Evolutionary conservation across 1,140 invertebrate genomes (phyloP).

Genomic region (Wiebesia pumilae): DNA sequence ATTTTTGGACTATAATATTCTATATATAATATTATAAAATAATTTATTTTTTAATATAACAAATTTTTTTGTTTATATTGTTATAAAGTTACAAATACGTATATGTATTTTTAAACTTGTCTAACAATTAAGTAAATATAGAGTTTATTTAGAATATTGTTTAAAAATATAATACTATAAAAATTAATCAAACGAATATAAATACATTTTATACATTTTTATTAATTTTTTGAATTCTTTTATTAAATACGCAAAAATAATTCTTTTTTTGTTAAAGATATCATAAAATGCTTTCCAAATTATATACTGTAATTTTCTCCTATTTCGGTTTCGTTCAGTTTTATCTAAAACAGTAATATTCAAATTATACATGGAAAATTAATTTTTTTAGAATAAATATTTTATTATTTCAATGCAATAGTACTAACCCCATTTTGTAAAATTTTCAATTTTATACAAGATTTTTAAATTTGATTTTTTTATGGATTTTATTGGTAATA

Average conservation of each 20-base stretch:
- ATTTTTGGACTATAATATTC: no score
- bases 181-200: no score
- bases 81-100: no score
- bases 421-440: conserved; percentile 23
- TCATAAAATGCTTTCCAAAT: conserved; percentile 26
- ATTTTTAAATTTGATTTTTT: conserved; percentile 1
- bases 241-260: conserved; percentile 15
- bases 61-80: no score
- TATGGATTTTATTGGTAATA: neutral
- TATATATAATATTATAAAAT: no score
- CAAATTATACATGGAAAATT: neutral
- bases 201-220: neutral
- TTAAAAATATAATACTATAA: neutral
- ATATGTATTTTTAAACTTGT: no score
- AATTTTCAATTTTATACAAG: conserved; percentile 4
- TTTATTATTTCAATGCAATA: neutral
- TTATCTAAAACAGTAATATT: conserved; percentile 13
- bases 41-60: no score
- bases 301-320: neutral
- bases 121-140: no score
- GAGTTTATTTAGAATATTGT: neutral
- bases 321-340: neutral
- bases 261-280: conserved; percentile 18
- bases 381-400: neutral
- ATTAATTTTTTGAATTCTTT: conserved; percentile 10